Base-by-base conservation (phyloP, 1,140 invertebrate species). In the Drosophila arizonae region DNA sequence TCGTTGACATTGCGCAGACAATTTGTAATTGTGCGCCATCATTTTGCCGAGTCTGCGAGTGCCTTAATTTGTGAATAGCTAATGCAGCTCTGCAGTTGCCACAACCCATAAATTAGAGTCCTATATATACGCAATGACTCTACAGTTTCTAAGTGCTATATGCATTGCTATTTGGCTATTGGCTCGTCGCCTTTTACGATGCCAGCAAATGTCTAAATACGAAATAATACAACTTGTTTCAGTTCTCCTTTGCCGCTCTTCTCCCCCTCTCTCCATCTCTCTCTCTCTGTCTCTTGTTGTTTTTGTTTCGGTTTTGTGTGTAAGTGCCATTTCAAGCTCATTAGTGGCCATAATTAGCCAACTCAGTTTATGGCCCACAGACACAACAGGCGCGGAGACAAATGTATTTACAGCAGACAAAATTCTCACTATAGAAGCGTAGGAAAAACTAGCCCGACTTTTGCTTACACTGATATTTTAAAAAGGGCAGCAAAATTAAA, bases 271-370 rank as follows among this genome's bases (percentile, higher is more conserved):
- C 15, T 55, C 24, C n/a, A 26, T 51, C 6, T 60, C 11, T 46
- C 6, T 41, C 28, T 60, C 6, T 46, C 28, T 60, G 13, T 61
- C 10, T 21, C 33, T 55, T 56, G 24, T 46, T 79, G 67, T 48
- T 55, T 55, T 64, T 77, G 60, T 58, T 65, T 65, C 61, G 72
- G 63, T 56, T 86, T 80, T 39, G 36, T 36, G 73, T 60, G 77
- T 76, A 86, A 86, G 84, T 87, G 84, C 81, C 81, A 86, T 86
- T 86, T 86, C 82, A 87, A 86, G 82, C 81, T 86, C 81, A 86
- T 86, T 86, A 86, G 81, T 76, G 84, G 81, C 81, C 82, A 86
- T 87, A 86, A 86, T 86, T 86, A 86, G 81, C 81, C 82, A 79
- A 62, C 58, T 62, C 43, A 73, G 79, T 86, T 86, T 86, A 86